Conservation (phyloP, 2,797 vertebrate species). For the Diplodus puntazzo region DNA sequence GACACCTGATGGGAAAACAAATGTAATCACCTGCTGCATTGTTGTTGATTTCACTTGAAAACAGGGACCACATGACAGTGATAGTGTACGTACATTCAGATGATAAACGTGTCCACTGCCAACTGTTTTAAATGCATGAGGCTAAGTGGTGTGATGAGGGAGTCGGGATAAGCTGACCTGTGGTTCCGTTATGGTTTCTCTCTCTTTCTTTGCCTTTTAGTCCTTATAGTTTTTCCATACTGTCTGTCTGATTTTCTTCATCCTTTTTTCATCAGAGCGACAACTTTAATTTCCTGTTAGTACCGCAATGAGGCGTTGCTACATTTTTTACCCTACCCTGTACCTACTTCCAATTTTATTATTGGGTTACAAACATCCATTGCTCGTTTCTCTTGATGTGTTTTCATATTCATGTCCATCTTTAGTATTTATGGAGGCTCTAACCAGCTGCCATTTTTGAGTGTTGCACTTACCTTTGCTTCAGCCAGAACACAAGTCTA, state of each 20-base stretch:
- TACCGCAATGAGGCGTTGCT: neutral
- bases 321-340: neutral
- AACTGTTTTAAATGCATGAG: too few relatives aligned
- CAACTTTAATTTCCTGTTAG: neutral
- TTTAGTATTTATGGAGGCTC: neutral
- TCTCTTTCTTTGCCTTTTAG: too few relatives aligned
- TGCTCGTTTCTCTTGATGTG: too few relatives aligned
- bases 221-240: too few relatives aligned
- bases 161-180: too few relatives aligned
- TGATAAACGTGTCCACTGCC: too few relatives aligned
- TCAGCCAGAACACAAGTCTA: too few relatives aligned
- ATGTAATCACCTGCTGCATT: neutral
- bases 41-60: neutral
- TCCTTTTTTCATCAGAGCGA: neutral
- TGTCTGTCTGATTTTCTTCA: too few relatives aligned
- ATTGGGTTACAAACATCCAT: neutral
- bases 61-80: neutral
- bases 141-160: too few relatives aligned
- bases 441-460: too few relatives aligned
- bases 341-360: neutral
- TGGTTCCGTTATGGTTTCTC: too few relatives aligned
- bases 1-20: constrained; percentile 72
- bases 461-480: too few relatives aligned
- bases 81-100: neutral
- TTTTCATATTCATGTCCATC: neutral